These are phyloP conservation scores for Unio delphinus DNA, from an alignment of 2,888 invertebrate genomes.

Conservation along the genomic window DNA sequence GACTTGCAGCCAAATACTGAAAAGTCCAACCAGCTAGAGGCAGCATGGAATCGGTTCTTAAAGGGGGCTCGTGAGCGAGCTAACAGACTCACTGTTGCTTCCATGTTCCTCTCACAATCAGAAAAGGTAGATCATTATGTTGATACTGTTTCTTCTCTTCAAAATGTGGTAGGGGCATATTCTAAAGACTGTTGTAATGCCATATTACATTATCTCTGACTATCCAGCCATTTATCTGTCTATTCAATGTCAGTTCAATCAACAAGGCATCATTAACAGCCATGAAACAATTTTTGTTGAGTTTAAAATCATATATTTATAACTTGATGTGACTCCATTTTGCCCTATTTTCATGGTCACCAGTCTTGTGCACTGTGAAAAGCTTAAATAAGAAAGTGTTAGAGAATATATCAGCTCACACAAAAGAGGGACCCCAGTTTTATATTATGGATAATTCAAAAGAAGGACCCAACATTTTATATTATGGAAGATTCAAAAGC, in stretches of 20 bases:
- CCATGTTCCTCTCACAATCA: constrained; percentile 82
- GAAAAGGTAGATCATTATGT: constrained; percentile 68
- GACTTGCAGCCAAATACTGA: constrained; percentile 75
- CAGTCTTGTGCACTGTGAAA: too few relatives aligned
- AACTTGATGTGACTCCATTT: too few relatives aligned
- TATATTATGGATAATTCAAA: too few relatives aligned
- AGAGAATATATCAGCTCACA: too few relatives aligned
- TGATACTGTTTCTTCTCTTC: background rate
- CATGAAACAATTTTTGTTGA: background rate
- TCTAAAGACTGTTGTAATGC: background rate
- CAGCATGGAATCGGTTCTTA: constrained; percentile 81
- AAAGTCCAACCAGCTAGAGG: constrained; percentile 76
- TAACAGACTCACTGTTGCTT: constrained; percentile 82
- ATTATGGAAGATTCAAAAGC: too few relatives aligned
- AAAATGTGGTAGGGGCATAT: background rate
- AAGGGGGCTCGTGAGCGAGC: constrained; percentile 83
- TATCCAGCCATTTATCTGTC: background rate
- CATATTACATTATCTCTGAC: background rate
- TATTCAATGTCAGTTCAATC: background rate
- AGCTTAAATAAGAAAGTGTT: too few relatives aligned
- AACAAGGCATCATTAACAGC: background rate
- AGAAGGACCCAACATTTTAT: too few relatives aligned
- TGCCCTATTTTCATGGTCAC: too few relatives aligned
- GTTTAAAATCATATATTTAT: background rate
- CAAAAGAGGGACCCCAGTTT: too few relatives aligned